phyloP scores from a whole-genome alignment of 2,797 vertebrate genomes.

The Dryobates pubescens region DNA sequence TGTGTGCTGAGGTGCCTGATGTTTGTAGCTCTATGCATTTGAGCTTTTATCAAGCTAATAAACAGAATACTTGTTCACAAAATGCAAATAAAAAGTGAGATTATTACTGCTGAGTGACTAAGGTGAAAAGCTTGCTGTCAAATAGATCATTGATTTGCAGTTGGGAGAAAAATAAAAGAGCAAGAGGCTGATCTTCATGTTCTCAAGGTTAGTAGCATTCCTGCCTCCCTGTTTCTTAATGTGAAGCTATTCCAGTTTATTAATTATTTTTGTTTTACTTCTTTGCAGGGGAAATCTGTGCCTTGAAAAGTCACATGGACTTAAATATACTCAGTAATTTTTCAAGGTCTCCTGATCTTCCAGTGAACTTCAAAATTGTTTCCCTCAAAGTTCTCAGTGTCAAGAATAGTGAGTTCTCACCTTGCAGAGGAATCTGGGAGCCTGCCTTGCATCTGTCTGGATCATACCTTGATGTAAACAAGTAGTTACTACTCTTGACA shows the following conservation, averaged over 20 bases:
- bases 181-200: constrained; percentile 4
- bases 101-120: background rate
- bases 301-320: constrained; percentile 65
- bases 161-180: background rate
- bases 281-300: constrained; percentile 75
- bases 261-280: constrained; percentile 74
- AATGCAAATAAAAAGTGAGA: background rate
- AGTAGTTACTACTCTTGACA: background rate
- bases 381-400: background rate
- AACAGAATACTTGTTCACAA: constrained; percentile 22
- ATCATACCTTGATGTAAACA: background rate
- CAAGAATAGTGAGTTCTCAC: background rate
- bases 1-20: constrained; percentile 17
- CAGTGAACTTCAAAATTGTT: constrained; percentile 19
- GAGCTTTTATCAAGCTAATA: constrained; percentile 26
- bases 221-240: constrained; percentile 24
- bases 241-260: constrained; percentile 39
- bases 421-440: constrained; percentile 14
- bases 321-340: constrained; percentile 24
- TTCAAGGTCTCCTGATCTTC: constrained; percentile 34
- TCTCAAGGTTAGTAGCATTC: constrained; percentile 55
- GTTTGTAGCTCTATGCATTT: constrained; percentile 16
- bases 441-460: background rate
- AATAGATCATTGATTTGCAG: background rate
- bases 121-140: background rate